Conservation (phyloP, 53 echinoderm and acorn worm genomes). For the Apostichopus leukothele region DNA sequence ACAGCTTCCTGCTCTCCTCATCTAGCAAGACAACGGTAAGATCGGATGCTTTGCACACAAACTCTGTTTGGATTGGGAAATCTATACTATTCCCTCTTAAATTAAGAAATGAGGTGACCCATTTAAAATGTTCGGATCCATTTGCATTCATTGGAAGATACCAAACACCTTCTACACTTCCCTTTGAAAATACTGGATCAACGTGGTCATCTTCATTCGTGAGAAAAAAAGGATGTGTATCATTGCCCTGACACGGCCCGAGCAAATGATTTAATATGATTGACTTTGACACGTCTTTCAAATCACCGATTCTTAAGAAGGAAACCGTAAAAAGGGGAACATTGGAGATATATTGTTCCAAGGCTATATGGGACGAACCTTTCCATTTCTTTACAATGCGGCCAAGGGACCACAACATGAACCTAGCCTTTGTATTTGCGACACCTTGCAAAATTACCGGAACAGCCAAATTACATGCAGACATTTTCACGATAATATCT, state of each 20-base stretch:
- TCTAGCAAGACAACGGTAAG: background rate
- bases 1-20: background rate
- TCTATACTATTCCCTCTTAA: background rate
- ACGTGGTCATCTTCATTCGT: background rate
- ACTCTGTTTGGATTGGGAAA: slow-evolving; percentile 5
- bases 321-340: slow-evolving; percentile 21
- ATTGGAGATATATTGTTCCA: slow-evolving; percentile 3
- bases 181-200: background rate
- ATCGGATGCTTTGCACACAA: slow-evolving; percentile 6
- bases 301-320: slow-evolving; percentile 1
- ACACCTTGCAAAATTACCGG: slow-evolving; percentile 12
- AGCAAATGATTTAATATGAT: background rate
- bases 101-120: slow-evolving; percentile 3
- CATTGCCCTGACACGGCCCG: slow-evolving; percentile 4
- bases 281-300: slow-evolving; percentile 2
- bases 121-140: background rate
- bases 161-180: slow-evolving; percentile 17
- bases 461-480: slow-evolving; percentile 43
- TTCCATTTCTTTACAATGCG: slow-evolving; percentile 26
- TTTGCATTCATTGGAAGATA: background rate
- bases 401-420: slow-evolving; percentile 5
- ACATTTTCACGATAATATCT: slow-evolving; percentile 41
- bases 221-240: slow-evolving; percentile 18
- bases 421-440: background rate
- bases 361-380: background rate